Conservation (phyloP, 2,113 vertebrate species). For the Pogonocichla stellata region DNA sequence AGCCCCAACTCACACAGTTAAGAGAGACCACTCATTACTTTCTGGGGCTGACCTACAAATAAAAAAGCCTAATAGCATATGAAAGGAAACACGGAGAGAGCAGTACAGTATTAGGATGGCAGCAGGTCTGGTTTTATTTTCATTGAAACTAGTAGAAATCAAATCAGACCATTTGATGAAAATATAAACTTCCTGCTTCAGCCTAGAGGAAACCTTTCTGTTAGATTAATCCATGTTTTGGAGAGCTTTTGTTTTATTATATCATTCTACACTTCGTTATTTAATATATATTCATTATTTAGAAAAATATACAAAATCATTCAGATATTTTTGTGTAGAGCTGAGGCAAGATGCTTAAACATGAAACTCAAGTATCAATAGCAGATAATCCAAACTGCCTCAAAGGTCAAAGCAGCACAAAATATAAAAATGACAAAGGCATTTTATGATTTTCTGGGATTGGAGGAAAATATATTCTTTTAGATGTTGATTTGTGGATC, state of each 20-base stretch:
- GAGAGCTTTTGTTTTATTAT: not conserved
- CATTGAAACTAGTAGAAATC: not conserved
- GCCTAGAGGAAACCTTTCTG: not conserved
- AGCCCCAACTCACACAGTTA: not conserved
- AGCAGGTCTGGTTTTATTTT: not conserved
- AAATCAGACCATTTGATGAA: not conserved
- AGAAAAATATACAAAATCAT: not conserved
- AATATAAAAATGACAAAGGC: not conserved
- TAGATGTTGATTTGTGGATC: not conserved
- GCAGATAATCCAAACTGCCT: not conserved
- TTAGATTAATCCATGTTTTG: not conserved
- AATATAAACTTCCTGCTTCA: not conserved
- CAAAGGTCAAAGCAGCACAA: not conserved
- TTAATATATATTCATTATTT: not conserved
- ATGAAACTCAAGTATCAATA: not conserved
- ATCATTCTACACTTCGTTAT: not conserved
- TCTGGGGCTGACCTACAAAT: not conserved
- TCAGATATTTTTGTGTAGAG: not conserved
- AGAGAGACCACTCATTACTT: not conserved
- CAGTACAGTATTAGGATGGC: rapidly evolving
- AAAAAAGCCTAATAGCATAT: not conserved
- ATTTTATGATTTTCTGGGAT: not conserved
- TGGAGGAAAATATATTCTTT: not conserved
- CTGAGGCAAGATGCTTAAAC: not conserved
- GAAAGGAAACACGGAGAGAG: not conserved